Evolutionary conservation across 2,888 invertebrate species (phyloP).

Genomic region (Amaurobius ferox): DNA sequence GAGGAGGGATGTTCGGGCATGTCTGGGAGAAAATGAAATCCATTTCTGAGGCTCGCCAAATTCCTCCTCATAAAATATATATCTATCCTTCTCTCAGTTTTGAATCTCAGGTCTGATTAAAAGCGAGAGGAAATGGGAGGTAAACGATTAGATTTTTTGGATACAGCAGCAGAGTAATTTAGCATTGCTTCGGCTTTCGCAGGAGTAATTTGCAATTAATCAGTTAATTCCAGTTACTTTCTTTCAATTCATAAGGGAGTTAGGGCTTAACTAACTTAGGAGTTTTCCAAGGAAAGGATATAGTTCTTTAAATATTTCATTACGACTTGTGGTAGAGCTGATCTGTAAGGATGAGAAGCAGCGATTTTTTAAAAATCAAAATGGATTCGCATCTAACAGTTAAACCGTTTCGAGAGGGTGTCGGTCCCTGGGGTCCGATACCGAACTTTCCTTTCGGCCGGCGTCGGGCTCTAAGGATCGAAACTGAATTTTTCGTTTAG

Average conservation of each 20-base stretch:
- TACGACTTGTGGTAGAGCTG: too few relatives aligned
- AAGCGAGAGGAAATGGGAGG: constrained; percentile 4
- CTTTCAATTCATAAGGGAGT: background rate
- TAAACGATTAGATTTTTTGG: background rate
- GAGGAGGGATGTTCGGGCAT: constrained; percentile 73
- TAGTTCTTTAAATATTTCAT: background rate
- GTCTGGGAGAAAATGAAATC: constrained; percentile 70
- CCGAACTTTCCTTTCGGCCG: too few relatives aligned
- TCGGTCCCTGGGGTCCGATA: too few relatives aligned
- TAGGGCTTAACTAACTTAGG: constrained; percentile 1
- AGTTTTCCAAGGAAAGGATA: background rate
- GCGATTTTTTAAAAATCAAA: background rate
- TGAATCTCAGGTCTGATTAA: constrained; percentile 62
- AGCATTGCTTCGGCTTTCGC: background rate
- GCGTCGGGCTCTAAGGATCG: too few relatives aligned
- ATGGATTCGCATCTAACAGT: too few relatives aligned
- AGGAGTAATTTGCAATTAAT: background rate
- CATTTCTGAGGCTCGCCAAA: constrained; percentile 68
- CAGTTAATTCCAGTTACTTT: background rate
- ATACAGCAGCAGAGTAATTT: background rate
- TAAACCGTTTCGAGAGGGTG: too few relatives aligned
- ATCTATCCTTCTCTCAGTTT: constrained; percentile 65
- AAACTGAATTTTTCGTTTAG: too few relatives aligned
- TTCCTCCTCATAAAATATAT: constrained; percentile 72
- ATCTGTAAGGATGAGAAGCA: too few relatives aligned